phyloP scores from a whole-genome alignment of 2,888 invertebrate genomes.

The Ophion obscuratus region DNA sequence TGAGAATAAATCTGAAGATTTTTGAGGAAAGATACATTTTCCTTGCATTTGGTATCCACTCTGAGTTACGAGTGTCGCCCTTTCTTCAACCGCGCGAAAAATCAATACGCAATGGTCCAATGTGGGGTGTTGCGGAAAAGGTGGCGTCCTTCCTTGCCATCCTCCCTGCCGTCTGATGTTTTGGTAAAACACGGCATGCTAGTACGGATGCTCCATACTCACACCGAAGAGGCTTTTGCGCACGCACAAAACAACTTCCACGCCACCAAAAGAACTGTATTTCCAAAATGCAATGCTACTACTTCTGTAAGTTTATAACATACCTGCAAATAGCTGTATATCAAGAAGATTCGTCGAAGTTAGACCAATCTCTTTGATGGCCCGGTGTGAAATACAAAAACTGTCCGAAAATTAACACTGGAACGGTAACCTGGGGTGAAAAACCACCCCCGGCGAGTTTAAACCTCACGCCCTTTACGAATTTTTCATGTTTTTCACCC shows the following conservation, averaged over 20 bases:
- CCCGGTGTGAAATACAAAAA: no score
- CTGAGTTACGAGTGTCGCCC: conserved; percentile 63
- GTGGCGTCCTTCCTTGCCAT: conserved; percentile 73
- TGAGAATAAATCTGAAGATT: conserved; percentile 77
- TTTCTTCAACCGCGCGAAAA: conserved; percentile 69
- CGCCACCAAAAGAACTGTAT: background rate
- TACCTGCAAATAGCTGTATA: no score
- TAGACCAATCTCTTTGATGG: no score
- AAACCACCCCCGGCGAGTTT: no score
- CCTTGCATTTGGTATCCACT: conserved; percentile 68
- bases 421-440: no score
- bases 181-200: background rate
- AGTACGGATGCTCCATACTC: background rate
- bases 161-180: conserved; percentile 29
- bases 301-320: no score
- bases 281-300: no score
- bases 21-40: conserved; percentile 80
- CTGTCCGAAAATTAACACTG: no score
- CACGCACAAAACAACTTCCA: background rate
- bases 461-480: no score
- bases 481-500: no score
- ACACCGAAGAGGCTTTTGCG: background rate
- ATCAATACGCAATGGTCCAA: conserved; percentile 77
- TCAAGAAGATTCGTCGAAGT: no score
- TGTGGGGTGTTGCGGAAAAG: conserved; percentile 71